Base-by-base conservation (phyloP, 2,113 vertebrate species). In the Austrofundulus limnaeus region DNA sequence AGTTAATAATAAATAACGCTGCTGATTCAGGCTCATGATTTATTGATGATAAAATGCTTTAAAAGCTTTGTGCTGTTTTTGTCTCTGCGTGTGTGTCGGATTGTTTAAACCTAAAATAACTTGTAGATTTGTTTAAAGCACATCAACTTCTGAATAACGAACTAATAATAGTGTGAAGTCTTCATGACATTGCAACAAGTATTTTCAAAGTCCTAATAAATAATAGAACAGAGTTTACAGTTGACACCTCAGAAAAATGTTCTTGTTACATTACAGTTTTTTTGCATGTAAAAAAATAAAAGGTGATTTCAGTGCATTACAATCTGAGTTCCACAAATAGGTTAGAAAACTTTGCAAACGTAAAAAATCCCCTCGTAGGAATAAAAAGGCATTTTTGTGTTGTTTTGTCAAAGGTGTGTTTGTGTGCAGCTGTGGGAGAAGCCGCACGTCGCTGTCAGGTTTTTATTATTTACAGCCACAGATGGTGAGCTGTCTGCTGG, bases 381-480 rank as follows among this genome's bases (percentile, higher is more conserved):
- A n/a, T n/a, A n/a, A n/a, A n/a, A n/a, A n/a, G n/a, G n/a, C 28
- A 70, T 60, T 42, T 66, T 52, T 19, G 24, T 48, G 66, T 72
- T 8, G 23, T 68, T 69, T 67, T 58, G 20, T 47, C 19, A 50
- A 51, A 24, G 37, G 68, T 0, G 12, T 20, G 25, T 51, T 28
- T 39, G 23, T 24, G 49, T 45, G 60, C 70, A 60, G 75, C 53
- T 66, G 66, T 43, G 59, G 43, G 68, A 8, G 50, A 66, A 69
- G 23, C 20, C 55, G 66, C 37, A 31, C 46, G 34, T 52, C 54
- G 34, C 42, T 46, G 39, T 57, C 31, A 59, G 39, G 21, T n/a
- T 67, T 85, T n/a, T 46, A 76, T 82, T 80, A 88, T 82, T 83
- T n/a, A 81, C 13, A 43, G 1, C 16, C 52, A 45, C 86, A 86